Percentiles rank a stretch among this genome's conserved stretches.
Conservation (phyloP, 2,888 invertebrate species). For the Lordiphosa fenestrarum region DNA sequence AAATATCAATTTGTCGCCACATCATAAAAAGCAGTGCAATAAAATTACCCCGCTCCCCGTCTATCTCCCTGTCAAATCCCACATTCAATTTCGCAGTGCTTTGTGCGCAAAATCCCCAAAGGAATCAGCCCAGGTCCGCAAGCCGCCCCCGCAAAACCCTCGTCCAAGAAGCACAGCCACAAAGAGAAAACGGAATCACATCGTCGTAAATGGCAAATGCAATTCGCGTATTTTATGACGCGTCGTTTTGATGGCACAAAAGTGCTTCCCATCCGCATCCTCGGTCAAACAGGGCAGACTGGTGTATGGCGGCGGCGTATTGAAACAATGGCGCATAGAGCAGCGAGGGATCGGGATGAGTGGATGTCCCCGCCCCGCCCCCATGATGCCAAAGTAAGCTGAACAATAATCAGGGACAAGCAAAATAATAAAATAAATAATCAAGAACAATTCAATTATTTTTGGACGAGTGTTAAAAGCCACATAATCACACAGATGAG, state of each 20-base stretch:
- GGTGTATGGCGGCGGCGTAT: no score
- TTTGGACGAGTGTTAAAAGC: conserved; percentile 19
- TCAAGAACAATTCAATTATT: conserved; percentile 75
- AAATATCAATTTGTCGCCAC: conserved; percentile 77
- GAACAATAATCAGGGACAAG: conserved; percentile 72
- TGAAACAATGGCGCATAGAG: conserved; percentile 50
- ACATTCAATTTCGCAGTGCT: conserved; percentile 73
- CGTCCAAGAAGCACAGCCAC: conserved; percentile 44
- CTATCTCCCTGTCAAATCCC: conserved; percentile 68
- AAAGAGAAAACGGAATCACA: conserved; percentile 63
- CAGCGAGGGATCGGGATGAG: conserved; percentile 27
- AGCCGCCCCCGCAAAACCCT: conserved; percentile 36
- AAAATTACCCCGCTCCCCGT: conserved; percentile 63
- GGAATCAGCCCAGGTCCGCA: conserved; percentile 59
- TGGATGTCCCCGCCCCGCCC: conserved; percentile 7
- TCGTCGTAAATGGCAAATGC: conserved; percentile 75
- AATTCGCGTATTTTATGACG: conserved; percentile 77
- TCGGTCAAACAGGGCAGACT: conserved; percentile 5
- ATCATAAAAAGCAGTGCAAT: conserved; percentile 76
- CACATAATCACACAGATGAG: conserved; percentile 45
- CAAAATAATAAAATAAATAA: conserved; percentile 76
- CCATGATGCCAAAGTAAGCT: conserved; percentile 47
- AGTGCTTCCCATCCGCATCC: conserved; percentile 52
- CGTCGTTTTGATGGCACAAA: conserved; percentile 74
- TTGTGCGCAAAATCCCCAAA: conserved; percentile 76